Conservation (phyloP, 2,888 invertebrate species). For the Coenonympha glycerion region DNA sequence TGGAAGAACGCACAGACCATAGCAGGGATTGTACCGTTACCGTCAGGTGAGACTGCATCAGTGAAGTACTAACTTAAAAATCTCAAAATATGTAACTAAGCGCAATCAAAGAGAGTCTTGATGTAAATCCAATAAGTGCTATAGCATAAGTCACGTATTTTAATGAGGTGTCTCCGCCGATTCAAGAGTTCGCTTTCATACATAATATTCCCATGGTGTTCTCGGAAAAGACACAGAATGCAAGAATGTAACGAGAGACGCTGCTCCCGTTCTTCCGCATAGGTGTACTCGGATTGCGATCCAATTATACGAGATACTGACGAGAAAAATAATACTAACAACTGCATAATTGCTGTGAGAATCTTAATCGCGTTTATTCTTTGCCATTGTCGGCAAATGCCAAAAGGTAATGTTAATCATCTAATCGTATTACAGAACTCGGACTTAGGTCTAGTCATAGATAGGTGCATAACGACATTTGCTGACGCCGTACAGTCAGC, state of each 20-base stretch:
- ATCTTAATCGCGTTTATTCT: constrained; percentile 51
- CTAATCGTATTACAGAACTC: constrained; percentile 20
- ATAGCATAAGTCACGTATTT: constrained; percentile 19
- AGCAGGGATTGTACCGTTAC: no score
- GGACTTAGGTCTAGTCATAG: not conserved
- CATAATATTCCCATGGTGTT: constrained; percentile 65
- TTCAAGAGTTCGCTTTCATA: constrained; percentile 34
- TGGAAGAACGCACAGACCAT: no score
- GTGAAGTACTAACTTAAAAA: no score
- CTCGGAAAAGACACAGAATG: constrained; percentile 70
- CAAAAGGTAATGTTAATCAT: constrained; percentile 8
- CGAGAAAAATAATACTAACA: constrained; percentile 63
- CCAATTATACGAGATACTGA: constrained; percentile 70
- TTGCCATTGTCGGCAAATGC: constrained; percentile 43
- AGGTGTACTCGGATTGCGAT: constrained; percentile 66
- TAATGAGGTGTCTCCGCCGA: constrained; percentile 17
- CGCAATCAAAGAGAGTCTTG: not conserved
- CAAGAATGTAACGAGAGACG: constrained; percentile 72
- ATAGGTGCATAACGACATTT: no score
- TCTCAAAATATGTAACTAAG: not conserved
- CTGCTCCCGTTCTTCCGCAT: constrained; percentile 68
- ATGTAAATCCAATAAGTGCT: no score
- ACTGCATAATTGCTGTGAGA: constrained; percentile 65
- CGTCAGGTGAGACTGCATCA: no score
- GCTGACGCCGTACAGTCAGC: no score